phyloP scores from a whole-genome alignment of 2,888 invertebrate species.

The Drosophila algonquin region DNA sequence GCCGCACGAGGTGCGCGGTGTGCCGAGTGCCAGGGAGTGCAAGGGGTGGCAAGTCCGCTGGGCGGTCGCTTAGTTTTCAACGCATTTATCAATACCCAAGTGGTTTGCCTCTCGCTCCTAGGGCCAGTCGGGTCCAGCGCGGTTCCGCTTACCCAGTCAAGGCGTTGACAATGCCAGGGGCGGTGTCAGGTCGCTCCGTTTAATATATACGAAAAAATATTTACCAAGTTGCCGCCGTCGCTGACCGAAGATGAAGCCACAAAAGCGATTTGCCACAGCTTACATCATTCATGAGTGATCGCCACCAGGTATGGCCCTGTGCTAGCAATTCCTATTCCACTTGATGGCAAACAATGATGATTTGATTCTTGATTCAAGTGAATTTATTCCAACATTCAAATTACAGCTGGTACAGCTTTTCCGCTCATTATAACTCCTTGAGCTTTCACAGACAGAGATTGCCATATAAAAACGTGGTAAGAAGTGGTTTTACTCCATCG shows the following conservation, averaged over 20 bases:
- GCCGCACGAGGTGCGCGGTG: background rate
- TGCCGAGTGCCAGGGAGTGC: constrained; percentile 24
- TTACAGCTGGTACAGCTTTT: background rate
- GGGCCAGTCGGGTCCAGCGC: constrained; percentile 11
- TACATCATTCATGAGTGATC: constrained; percentile 25
- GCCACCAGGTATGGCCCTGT: background rate
- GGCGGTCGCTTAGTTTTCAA: constrained; percentile 81
- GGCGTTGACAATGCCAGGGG: constrained; percentile 69
- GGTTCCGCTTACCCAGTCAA: constrained; percentile 19
- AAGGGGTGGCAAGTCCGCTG: constrained; percentile 72
- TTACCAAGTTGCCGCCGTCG: constrained; percentile 39
- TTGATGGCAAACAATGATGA: background rate
- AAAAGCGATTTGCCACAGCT: constrained; percentile 45
- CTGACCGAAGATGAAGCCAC: constrained; percentile 46
- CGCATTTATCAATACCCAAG: constrained; percentile 81
- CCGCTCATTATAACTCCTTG: too few relatives aligned
- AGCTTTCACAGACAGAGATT: too few relatives aligned
- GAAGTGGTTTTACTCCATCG: too few relatives aligned
- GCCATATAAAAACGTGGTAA: too few relatives aligned
- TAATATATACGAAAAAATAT: constrained; percentile 20
- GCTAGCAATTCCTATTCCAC: background rate
- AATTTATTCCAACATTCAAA: too few relatives aligned
- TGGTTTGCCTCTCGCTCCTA: constrained; percentile 45
- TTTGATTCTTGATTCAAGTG: background rate
- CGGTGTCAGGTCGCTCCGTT: constrained; percentile 34